Base-by-base conservation (phyloP, 2,888 invertebrate genomes). In the Poecilobothrus nobilitatus region DNA sequence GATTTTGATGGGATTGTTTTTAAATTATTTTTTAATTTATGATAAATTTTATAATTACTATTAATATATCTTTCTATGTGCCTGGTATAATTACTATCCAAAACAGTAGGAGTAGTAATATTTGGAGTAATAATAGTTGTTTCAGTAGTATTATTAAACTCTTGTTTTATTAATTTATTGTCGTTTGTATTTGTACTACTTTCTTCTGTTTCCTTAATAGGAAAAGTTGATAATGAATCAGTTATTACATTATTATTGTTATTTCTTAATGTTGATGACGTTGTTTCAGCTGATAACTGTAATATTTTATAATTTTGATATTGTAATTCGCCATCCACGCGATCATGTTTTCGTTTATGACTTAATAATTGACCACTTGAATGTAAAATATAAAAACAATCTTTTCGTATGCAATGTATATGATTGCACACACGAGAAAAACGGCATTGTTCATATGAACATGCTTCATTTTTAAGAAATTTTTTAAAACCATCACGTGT, bases 401-500 rank as follows among this genome's bases (percentile, higher is more conserved):
- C 92, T 3, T 93, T 91, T 71, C 97, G 86, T 75, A 98, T 97
- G 84, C 98, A 98, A 83, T 98, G 98, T 74, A 97, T 98, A 82
- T 98, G 98, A 84, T 98, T 98, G 85, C 95, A 95, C 66, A 95
- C 92, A 70, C 92, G 88, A 62, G 96, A 96, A 82, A 96, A 97
- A 69, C 95, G 88, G 80, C 98, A 98, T 75, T 90, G 91, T 61
- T 92, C 89, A 83, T 93, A 97, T 0, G 92, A 91, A 76, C 98
- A 98, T 0, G 89, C 87, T 78, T 98, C 97, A 74, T 95, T 95
- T 82, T 98, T 98, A 89, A 97, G 93, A 82, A 96, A 98, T 81
- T 98, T 98, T 83, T 97, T 97, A 84, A 98, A 98, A 21, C 97
- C 97, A 79, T 98, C 97, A 72, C 94, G 89, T 63, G 93, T 91